Evolutionary conservation across 2,888 invertebrate genomes (phyloP).

Genomic region (Oscheius onirici): DNA sequence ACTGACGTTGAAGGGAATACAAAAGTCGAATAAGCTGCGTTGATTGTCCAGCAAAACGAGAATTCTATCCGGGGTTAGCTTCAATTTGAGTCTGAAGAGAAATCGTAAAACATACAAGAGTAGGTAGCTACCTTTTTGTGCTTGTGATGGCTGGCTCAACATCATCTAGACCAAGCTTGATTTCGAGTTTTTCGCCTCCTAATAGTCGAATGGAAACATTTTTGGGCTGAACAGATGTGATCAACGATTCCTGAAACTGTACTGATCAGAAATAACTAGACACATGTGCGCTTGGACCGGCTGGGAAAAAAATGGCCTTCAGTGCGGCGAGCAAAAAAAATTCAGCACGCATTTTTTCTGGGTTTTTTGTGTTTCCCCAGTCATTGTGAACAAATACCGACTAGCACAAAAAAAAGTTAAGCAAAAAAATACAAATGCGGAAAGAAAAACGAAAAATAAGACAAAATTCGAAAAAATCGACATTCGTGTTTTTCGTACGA

Average conservation of each 20-base stretch:
- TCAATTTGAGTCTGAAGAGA: constrained; percentile 15
- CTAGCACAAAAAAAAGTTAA: no score
- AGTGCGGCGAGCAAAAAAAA: no score
- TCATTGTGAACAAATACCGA: no score
- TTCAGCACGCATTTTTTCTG: no score
- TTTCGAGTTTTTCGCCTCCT: constrained; percentile 34
- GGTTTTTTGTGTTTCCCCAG: no score
- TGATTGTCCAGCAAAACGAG: constrained; percentile 40
- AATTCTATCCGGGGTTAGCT: constrained; percentile 33
- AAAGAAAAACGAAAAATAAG: no score
- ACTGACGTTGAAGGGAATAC: constrained; percentile 40
- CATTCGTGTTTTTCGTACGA: no score
- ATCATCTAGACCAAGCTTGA: constrained; percentile 33
- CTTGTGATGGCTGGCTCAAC: constrained; percentile 27
- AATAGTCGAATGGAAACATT: constrained; percentile 11
- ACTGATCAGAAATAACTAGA: no score
- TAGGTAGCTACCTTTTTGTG: constrained; percentile 37
- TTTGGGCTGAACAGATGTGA: constrained; percentile 7
- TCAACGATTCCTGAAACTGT: constrained; percentile 9
- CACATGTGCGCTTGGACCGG: no score
- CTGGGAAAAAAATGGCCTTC: no score
- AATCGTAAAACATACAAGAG: neutral
- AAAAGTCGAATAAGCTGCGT: constrained; percentile 43
- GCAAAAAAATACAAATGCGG: no score
- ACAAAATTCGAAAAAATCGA: no score